phyloP scores from a whole-genome alignment of 1,140 invertebrate genomes.

The Drosophila kurseongensis region DNA sequence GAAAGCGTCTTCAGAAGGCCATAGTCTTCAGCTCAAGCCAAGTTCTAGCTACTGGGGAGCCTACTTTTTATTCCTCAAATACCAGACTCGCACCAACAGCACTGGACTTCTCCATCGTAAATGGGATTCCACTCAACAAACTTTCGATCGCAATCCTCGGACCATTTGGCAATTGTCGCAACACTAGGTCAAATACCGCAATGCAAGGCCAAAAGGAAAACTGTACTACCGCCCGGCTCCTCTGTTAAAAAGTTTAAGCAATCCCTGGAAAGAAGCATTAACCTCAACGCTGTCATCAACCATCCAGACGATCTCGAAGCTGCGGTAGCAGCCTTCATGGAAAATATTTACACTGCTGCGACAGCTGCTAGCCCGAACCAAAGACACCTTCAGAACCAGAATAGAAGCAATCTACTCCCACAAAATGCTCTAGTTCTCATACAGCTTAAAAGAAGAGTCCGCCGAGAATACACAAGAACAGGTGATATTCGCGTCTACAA shows the following conservation, averaged over 20 bases:
- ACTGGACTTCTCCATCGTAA: too few species aligned
- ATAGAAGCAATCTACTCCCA: slow-evolving; percentile 6
- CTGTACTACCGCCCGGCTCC: not conserved
- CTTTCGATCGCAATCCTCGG: too few species aligned
- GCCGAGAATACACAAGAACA: slow-evolving; percentile 17
- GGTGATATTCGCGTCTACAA: slow-evolving; percentile 13
- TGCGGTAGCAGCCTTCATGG: not conserved
- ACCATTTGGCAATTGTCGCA: too few species aligned
- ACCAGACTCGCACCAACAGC: too few species aligned
- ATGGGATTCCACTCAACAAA: too few species aligned
- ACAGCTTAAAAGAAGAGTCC: slow-evolving; percentile 14
- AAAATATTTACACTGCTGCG: not conserved
- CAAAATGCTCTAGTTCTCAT: slow-evolving; percentile 2
- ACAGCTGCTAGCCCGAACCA: not conserved
- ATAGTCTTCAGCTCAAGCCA: too few species aligned
- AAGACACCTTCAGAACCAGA: not conserved
- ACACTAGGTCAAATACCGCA: too few species aligned
- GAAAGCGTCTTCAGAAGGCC: too few species aligned
- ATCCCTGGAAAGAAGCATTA: not conserved
- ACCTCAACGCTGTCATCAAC: not conserved
- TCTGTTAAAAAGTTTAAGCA: not conserved
- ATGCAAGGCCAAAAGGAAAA: not conserved
- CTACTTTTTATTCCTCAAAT: too few species aligned
- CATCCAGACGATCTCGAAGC: not conserved
- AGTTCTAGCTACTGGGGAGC: too few species aligned